Base-by-base conservation (phyloP, 2,113 vertebrate species). In the Ochotona princeps region DNA sequence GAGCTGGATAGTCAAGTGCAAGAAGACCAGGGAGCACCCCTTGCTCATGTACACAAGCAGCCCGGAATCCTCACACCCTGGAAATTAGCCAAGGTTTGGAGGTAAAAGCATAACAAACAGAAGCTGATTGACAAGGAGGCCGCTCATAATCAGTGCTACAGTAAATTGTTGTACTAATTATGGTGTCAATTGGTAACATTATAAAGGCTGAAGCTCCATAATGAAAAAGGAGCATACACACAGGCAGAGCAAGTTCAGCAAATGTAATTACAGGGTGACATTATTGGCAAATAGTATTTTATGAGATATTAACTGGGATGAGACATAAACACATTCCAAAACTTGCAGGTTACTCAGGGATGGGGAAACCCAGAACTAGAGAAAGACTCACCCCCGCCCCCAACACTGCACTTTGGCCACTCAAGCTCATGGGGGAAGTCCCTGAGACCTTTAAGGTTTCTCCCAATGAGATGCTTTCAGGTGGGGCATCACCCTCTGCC, bases 161-260 rank as follows among this genome's bases (percentile, higher is more conserved):
- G 97, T 97, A 97, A 98, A 97, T 97, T 94, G 91, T 97, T 94
- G 91, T 92, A 96, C 96, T 98, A 97, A 98, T 97, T 76, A 97
- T 73, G 8, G 11, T 92, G 96, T 97, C 97, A 97, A 80, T 97
- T 97, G 97, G 95, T 95, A 96, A 96, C 91, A 93, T 85, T 92
- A 92, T 87, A 97, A 96, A 97, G 94, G 96, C 86, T 97, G 95
- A 97, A 97, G 96, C 89, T 81, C 74, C 15, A 25, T 79, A 84
- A 97, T 84, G 92, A 97, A 97, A 96, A 92, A 95, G 87, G 95
- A 97, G 89, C 51, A 30, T 54, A 97, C 97, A 96, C 91, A 83
- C 92, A 95, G 80, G 92, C 95, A 97, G 96, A 95, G 78, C 7
- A 26, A 96, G 95, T 90, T 97, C 96, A 72, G 87, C 76, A 93